Evolutionary conservation across 2,888 invertebrate species (phyloP).

Genomic region (Erebia epiphron): DNA sequence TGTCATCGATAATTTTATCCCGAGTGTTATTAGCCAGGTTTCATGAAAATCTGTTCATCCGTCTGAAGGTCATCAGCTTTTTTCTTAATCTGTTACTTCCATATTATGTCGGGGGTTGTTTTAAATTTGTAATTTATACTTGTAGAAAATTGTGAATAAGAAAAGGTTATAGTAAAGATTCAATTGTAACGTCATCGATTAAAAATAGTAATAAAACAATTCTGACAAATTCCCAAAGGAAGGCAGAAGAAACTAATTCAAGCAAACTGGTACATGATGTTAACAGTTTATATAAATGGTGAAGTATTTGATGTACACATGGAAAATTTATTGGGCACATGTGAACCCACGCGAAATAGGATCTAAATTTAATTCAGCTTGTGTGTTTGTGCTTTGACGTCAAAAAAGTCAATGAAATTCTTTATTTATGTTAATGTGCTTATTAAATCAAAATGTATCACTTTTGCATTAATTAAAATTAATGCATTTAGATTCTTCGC

Average conservation of each 20-base stretch:
- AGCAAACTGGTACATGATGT: neutral
- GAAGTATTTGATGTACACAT: conserved; percentile 2
- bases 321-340: conserved; percentile 10
- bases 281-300: conserved; percentile 3
- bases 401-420: conserved; percentile 25
- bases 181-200: neutral
- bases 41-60: no score
- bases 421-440: conserved; percentile 19
- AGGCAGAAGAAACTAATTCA: neutral
- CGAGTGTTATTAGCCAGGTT: no score
- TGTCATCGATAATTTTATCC: no score
- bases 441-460: conserved; percentile 1
- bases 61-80: no score
- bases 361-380: conserved; percentile 30
- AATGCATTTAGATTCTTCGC: neutral
- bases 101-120: no score
- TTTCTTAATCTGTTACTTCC: no score
- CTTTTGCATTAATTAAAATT: neutral
- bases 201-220: conserved; percentile 2
- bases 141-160: no score
- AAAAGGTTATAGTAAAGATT: neutral
- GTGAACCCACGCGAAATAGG: conserved; percentile 22
- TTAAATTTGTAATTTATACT: no score
- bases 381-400: conserved; percentile 26
- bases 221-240: neutral